Evolutionary conservation across 2,113 vertebrate genomes (phyloP), one percentile per base, ranked within the genome.

Genomic region (Catharus bicknelli): DNA sequence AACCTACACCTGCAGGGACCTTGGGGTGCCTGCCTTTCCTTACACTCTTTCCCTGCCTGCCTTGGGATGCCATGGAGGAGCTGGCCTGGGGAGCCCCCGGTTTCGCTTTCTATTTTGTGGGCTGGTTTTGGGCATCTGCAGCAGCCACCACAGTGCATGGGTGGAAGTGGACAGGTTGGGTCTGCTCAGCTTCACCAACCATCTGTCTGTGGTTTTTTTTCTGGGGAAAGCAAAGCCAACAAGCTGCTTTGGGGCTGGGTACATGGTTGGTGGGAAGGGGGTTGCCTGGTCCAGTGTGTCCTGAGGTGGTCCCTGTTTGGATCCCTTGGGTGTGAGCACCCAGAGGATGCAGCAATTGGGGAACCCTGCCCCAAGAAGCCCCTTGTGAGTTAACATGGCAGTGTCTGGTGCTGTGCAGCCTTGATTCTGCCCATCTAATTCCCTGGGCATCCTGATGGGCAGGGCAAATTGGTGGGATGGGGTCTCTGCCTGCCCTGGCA

Each of bases 101-200:
- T 73, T 87, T 58, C 0, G 0, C 2, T 82, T 6, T 1, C 14
- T 40, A 1, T 1, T 1, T n/a, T 4, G 1, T 34, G 26, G 27
- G 4, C 54, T 1, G 0, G 29, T 66, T 83, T 73, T 32, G 40
- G 57, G 25, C 25, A 18, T 72, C 64, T 75, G 36, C 3, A 11
- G n/a, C 34, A 67, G 15, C 62, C 3, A 1, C 30, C 22, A 26
- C 53, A 29, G n/a, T 1, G 4, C 43, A 7, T 0, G 1, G 48
- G 22, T 62, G 72, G 77, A 61, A 92, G 14, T 3, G 19, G 57
- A 40, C 42, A 58, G 36, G 75, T 29, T 69, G 48, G 1, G 2
- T 58, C 26, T 4, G 3, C 7, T 69, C 8, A 0, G 0, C 57
- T 79, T 64, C 19, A 16, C 23, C 61, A 67, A 1, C 16, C 2